phyloP scores from a whole-genome alignment of 2,113 vertebrate genomes.

The Condylura cristata region DNA sequence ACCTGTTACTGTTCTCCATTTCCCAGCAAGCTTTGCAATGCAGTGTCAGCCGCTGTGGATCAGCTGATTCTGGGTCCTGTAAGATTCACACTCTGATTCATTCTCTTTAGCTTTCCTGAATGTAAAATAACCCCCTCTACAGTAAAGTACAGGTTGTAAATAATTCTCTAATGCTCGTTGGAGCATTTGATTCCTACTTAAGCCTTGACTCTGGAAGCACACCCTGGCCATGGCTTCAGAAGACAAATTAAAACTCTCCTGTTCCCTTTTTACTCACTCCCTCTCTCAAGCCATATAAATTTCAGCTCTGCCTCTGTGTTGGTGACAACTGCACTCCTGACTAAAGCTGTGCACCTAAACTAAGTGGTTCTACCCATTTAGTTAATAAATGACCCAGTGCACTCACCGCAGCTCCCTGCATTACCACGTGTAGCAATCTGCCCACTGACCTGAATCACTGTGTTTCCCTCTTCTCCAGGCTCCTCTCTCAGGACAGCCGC shows the following conservation, averaged over 20 bases:
- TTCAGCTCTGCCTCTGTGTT: background rate
- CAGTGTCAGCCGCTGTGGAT: background rate
- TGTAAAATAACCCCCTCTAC: background rate
- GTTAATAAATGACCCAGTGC: background rate
- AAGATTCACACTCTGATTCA: background rate
- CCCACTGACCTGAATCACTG: background rate
- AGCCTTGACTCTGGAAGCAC: background rate
- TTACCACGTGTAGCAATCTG: background rate
- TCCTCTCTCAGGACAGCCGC: background rate
- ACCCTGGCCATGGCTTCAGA: background rate
- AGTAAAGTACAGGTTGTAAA: background rate
- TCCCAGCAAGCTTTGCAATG: background rate
- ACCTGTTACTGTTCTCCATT: background rate
- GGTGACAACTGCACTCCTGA: background rate
- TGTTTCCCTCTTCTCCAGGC: background rate
- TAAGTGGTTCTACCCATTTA: background rate
- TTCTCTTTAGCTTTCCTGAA: background rate
- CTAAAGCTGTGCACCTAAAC: background rate
- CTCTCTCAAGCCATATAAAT: background rate
- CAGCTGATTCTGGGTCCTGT: background rate
- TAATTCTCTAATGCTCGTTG: conserved; percentile 23
- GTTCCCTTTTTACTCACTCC: accelerated
- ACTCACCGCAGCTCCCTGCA: background rate
- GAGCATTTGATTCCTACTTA: conserved; percentile 6
- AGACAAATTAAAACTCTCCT: background rate